These are phyloP conservation scores for Osmerus mordax DNA, from an alignment of 2,113 vertebrate genomes.

Conservation along the genomic window DNA sequence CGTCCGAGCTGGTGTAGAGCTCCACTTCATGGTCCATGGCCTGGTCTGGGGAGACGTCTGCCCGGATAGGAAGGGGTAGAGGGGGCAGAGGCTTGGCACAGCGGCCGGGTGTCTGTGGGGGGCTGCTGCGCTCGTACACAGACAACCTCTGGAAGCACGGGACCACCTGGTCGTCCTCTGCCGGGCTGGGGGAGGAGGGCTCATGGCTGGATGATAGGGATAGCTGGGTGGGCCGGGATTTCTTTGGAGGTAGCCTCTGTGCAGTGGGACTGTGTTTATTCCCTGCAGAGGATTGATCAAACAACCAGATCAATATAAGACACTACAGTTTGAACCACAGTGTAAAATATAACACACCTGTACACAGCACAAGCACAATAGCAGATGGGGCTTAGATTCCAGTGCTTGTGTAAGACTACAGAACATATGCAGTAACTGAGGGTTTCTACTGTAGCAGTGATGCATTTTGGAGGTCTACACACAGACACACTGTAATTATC, in stretches of 20 bases:
- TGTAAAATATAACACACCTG: background rate
- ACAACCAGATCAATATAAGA: background rate
- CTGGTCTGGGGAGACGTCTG: constrained; percentile 67
- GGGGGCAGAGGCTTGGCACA: constrained; percentile 87
- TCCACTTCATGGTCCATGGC: constrained; percentile 87
- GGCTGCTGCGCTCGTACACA: constrained; percentile 71
- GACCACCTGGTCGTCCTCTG: constrained; percentile 72
- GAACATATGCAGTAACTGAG: background rate
- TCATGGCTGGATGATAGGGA: constrained; percentile 64
- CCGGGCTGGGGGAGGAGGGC: constrained; percentile 54
- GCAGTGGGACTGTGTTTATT: constrained; percentile 67
- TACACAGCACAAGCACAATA: too few species aligned
- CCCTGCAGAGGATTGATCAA: constrained; percentile 63
- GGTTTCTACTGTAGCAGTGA: background rate
- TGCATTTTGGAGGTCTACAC: background rate
- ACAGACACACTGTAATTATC: constrained; percentile 29
- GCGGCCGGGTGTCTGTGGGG: constrained; percentile 79
- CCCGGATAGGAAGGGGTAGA: constrained; percentile 69
- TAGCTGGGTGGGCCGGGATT: constrained; percentile 68
- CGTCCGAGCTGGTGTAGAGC: constrained; percentile 84
- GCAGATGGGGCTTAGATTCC: too few species aligned
- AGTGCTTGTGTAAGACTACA: too few species aligned
- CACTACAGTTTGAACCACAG: background rate
- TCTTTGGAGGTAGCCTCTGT: constrained; percentile 69
- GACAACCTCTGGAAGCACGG: constrained; percentile 81